A percentile compares a stretch with the other conserved stretches of the same genome.
Evolutionary conservation across 92 coral and sea anemone genomes (phyloP).

Genomic region (Heliopora coerulea): DNA sequence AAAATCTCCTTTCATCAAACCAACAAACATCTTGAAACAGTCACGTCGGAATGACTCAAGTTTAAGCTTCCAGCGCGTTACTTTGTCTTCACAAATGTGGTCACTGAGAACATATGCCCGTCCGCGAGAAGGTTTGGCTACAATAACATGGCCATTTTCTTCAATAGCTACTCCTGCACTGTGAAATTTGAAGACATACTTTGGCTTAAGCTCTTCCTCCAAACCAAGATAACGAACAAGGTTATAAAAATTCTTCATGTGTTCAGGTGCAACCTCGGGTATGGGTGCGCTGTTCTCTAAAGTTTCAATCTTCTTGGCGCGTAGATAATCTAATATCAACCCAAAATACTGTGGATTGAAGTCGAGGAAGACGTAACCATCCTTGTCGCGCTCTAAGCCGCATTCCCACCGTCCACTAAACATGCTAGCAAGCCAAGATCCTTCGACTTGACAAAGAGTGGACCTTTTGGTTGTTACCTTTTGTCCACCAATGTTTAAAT

Average conservation of each 20-base stretch:
- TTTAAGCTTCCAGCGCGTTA: background rate
- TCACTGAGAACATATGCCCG: background rate
- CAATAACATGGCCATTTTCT: background rate
- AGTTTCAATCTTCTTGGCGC: constrained; percentile 18
- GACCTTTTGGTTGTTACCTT: constrained; percentile 11
- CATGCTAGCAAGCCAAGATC: constrained; percentile 14
- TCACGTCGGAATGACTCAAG: background rate
- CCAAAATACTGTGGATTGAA: constrained; percentile 11
- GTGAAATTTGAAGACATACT: background rate
- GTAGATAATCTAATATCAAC: background rate
- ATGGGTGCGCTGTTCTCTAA: constrained; percentile 3
- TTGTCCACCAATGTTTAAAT: constrained; percentile 6
- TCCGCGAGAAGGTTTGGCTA: background rate
- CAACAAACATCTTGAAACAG: background rate
- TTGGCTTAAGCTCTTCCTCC: constrained; percentile 5
- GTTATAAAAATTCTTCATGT: constrained; percentile 1
- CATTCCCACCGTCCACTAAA: constrained; percentile 26
- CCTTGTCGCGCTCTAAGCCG: constrained; percentile 1
- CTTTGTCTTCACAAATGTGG: background rate
- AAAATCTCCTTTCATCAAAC: background rate
- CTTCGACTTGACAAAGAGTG: constrained; percentile 20
- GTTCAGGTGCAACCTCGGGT: constrained; percentile 5
- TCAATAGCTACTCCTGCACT: background rate
- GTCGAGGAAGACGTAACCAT: constrained; percentile 9
- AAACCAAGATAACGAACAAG: constrained; percentile 10